A percentile compares a stretch with the other conserved stretches of the same genome.
Evolutionary conservation across 2,888 invertebrate species (phyloP).

Genomic region (Scaptomyza parva): DNA sequence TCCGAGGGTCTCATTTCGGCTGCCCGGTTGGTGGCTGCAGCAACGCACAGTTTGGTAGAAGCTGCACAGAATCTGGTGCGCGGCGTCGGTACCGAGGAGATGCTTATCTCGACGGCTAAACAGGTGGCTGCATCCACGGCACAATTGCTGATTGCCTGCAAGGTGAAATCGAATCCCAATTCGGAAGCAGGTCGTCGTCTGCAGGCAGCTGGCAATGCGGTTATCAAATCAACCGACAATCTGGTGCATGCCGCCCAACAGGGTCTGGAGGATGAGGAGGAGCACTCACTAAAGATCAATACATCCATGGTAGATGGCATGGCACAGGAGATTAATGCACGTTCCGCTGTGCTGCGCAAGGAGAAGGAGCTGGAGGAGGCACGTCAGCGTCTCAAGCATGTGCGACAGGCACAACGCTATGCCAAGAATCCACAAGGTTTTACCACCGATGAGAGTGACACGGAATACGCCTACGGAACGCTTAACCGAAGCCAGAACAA

Average conservation of each 20-base stretch:
- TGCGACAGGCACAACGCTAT: slow-evolving; percentile 96
- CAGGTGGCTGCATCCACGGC: slow-evolving; percentile 99
- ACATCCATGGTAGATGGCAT: slow-evolving; percentile 98
- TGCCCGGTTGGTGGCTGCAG: slow-evolving; percentile 97
- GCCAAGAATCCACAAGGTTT: slow-evolving; percentile 87
- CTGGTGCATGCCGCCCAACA: slow-evolving; percentile 97
- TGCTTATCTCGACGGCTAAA: slow-evolving; percentile 97
- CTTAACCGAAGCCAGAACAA: slow-evolving; percentile 82
- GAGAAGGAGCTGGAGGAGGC: slow-evolving; percentile 98
- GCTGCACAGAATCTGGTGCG: slow-evolving; percentile 98
- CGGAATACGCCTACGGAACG: slow-evolving; percentile 85
- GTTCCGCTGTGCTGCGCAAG: slow-evolving; percentile 95
- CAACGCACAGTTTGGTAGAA: slow-evolving; percentile 98
- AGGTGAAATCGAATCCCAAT: slow-evolving; percentile 98
- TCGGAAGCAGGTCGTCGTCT: slow-evolving; percentile 96
- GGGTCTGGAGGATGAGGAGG: slow-evolving; percentile 96
- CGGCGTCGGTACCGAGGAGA: slow-evolving; percentile 96
- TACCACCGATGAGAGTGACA: slow-evolving; percentile 87
- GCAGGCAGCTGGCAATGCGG: slow-evolving; percentile 97
- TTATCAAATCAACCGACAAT: slow-evolving; percentile 98
- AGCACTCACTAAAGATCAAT: slow-evolving; percentile 95
- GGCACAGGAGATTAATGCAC: slow-evolving; percentile 97
- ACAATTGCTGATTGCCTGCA: slow-evolving; percentile 98
- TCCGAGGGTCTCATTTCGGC: slow-evolving; percentile 98
- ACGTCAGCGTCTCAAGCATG: slow-evolving; percentile 93